Base-by-base conservation (phyloP, 2,113 vertebrate species). In the Damaliscus lunatus region DNA sequence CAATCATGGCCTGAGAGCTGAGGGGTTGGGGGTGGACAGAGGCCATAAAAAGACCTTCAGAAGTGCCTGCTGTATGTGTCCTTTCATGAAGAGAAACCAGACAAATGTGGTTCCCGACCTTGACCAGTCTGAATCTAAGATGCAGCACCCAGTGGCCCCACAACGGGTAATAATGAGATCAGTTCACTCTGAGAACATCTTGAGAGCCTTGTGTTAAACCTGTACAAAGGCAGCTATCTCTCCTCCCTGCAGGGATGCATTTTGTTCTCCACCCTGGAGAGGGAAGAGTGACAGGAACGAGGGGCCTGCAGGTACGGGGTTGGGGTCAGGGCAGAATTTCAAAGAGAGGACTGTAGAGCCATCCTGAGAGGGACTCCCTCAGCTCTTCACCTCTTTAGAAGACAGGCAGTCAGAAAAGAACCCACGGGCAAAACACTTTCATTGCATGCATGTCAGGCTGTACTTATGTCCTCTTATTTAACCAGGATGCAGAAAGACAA, bases 21-120 rank as follows among this genome's bases (percentile, higher is more conserved):
- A 52, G 48, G 36, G 8, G 11, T 19, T 36, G 55, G 48, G 3
- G 11, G 17, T 33, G 23, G 55, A 21, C 48, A 40, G 71, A 21
- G n/a, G 40, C 77, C 84, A 1, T 21, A 40, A 31, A 93, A 67
- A 96, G 36, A 40, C 67, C 31, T 87, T 92, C 77, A 80, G 19
- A 93, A 93, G 91, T 43, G 80, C 80, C 46, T 14, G 36, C 1
- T 83, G 6, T 2, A 21, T 27, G n/a, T 74, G 46, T 67, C 40
- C 71, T 78, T 94, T 96, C 33, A 92, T 36, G 71, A 78, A 81
- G 7, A 77, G 55, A 97, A 97, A 85, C 33, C 87, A 93, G n/a
- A 91, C 33, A 78, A 53, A 89, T 53, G 48, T n/a, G 48, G 60
- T 50, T 91, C 71, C 48, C 96, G 59, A 86, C 84, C 43, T 12